Conservation (phyloP, 2,797 vertebrate genomes). For the Malacoraja senta region DNA sequence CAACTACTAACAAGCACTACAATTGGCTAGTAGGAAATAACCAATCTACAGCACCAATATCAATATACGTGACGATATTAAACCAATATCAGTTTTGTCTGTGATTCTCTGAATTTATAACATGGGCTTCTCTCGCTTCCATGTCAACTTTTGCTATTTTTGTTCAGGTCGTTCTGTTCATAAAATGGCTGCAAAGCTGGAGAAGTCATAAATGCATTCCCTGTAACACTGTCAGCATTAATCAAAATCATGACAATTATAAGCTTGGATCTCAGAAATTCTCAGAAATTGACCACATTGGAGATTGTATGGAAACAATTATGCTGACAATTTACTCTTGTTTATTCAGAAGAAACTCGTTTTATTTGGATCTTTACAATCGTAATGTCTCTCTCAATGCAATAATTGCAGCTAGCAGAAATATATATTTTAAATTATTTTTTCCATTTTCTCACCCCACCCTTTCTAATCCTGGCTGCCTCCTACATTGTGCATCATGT, state of each 20-base stretch:
- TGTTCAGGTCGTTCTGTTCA: neutral
- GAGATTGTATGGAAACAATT: neutral
- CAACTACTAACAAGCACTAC: too few relatives aligned
- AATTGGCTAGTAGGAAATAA: too few relatives aligned
- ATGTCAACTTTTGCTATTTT: neutral
- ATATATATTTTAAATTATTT: neutral
- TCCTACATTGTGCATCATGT: neutral
- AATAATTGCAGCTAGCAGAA: neutral
- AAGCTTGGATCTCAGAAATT: neutral
- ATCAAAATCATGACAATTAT: neutral
- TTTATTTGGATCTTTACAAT: neutral
- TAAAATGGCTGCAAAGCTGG: neutral
- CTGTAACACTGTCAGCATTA: neutral
- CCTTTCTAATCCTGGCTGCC: neutral
- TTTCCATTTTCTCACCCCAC: neutral
- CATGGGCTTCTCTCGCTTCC: neutral
- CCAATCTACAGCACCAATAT: too few relatives aligned
- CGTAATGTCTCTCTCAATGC: neutral
- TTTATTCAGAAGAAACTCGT: neutral
- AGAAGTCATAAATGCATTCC: neutral
- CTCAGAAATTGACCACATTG: neutral
- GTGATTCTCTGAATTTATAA: neutral
- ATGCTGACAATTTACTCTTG: neutral
- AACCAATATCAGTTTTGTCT: neutral
- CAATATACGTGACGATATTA: too few relatives aligned